Base-by-base conservation (phyloP, 1,140 invertebrate species). In the Rhopalosiphum padi region DNA sequence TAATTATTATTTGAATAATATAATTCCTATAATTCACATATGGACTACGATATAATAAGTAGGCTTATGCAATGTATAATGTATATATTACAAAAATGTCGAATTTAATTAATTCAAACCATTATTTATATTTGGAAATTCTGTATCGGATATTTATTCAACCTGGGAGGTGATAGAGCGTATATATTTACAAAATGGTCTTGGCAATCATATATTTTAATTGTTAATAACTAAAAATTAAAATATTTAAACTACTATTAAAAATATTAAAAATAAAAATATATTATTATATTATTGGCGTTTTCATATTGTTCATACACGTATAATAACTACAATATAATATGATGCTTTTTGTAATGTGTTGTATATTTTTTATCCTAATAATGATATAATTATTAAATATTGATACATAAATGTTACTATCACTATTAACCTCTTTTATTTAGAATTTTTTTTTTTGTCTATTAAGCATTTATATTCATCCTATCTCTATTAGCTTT, bases 391-490 rank as follows among this genome's bases (percentile, higher is more conserved):
- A 77, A 77, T 77, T 77, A 77, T n/a, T 77, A 77, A 35, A 6
- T 35, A 77, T 30, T 18, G 18, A 77, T 77, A n/a, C 30, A n/a
- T 68, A n/a, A n/a, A 77, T 77, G 60, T 77, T 77, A n/a, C 60
- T 77, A 77, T 77, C 60, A 77, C 60, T 77, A n/a, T 77, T 77
- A 77, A 77, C 60, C 60, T 77, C 60, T 77, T 77, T 77, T 77
- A 77, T 77, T n/a, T 77, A 77, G 11, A 77, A 77, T 68, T n/a
- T 77, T 60, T 68, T 68, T 60, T 77, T 77, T 18, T 77, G 60
- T 77, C 60, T 77, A 15, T 77, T 77, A 77, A 77, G 60, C 60
- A 77, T 77, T 77, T 77, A 77, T 77, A 77, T 77, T 77, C 18
- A 77, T 77, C n/a, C 11, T 77, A 35, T 77, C 15, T 77, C 11